Evolutionary conservation across 1,140 invertebrate species (phyloP).

Genomic region (Conus betulinus): DNA sequence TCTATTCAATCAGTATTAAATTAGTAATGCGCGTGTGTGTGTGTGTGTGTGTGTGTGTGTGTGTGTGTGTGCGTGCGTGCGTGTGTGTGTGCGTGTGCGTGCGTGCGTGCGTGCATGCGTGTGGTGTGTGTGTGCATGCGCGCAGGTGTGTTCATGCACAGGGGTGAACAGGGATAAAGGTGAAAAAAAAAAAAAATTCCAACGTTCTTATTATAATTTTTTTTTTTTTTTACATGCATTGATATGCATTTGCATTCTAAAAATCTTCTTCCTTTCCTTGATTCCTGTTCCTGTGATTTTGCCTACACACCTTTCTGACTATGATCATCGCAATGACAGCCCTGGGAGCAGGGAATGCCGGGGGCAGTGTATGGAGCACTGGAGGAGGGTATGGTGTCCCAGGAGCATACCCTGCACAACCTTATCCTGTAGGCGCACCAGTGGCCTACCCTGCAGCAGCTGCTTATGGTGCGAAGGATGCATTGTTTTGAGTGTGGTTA

Average conservation of each 20-base stretch:
- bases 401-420: constrained; percentile 31
- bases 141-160: background rate
- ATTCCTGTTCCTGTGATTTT: background rate
- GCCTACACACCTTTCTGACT: no score
- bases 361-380: background rate
- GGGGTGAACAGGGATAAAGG: no score
- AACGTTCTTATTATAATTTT: no score
- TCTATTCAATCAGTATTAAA: no score
- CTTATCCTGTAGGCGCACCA: background rate
- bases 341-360: background rate
- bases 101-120: background rate
- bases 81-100: constrained; percentile 16
- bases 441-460: constrained; percentile 39
- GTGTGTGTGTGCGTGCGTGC: background rate
- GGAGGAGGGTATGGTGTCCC: constrained; percentile 34
- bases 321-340: no score
- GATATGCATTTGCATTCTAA: no score
- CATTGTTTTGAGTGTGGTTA: background rate
- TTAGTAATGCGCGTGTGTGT: background rate
- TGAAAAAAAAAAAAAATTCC: no score
- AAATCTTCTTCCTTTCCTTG: no score
- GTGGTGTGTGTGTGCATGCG: background rate
- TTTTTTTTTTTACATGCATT: no score
- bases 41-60: background rate
- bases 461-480: constrained; percentile 38